Conservation (phyloP, 2,888 invertebrate species). For the Pollenia angustigena region DNA sequence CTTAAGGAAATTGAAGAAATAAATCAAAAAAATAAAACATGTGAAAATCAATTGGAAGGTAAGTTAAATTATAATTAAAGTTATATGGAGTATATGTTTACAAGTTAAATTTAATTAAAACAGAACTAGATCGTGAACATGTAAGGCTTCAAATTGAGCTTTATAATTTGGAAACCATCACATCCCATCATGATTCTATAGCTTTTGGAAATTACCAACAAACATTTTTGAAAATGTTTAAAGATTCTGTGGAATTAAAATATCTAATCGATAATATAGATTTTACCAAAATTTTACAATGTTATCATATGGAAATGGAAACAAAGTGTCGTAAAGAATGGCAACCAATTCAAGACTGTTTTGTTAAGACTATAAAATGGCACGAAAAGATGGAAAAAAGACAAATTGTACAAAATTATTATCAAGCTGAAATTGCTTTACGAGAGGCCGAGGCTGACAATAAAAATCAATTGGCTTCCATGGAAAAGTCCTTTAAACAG, state of each 20-base stretch:
- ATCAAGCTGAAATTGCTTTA: slow-evolving; percentile 35
- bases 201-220: neutral
- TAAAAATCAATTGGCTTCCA: neutral
- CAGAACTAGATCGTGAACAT: slow-evolving; percentile 59
- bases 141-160: slow-evolving; percentile 52
- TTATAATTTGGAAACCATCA: slow-evolving; percentile 34
- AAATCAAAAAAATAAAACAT: slow-evolving; percentile 22
- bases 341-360: slow-evolving; percentile 53
- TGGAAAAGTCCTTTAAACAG: slow-evolving; percentile 23
- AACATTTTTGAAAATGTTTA: slow-evolving; percentile 21
- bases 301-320: slow-evolving; percentile 70
- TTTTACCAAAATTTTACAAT: slow-evolving; percentile 63
- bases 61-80: neutral
- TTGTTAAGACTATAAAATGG: slow-evolving; percentile 44
- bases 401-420: slow-evolving; percentile 56
- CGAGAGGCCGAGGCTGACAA: slow-evolving; percentile 19
- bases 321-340: slow-evolving; percentile 53
- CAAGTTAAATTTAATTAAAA: neutral
- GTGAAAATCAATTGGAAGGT: slow-evolving; percentile 53
- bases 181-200: neutral
- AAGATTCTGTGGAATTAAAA: slow-evolving; percentile 31
- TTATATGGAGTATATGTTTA: neutral
- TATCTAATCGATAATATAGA: slow-evolving; percentile 53
- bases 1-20: slow-evolving; percentile 44
- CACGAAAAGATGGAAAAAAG: slow-evolving; percentile 66